Evolutionary conservation across 2,797 vertebrate genomes (phyloP).

Genomic region (Falco naumanni): DNA sequence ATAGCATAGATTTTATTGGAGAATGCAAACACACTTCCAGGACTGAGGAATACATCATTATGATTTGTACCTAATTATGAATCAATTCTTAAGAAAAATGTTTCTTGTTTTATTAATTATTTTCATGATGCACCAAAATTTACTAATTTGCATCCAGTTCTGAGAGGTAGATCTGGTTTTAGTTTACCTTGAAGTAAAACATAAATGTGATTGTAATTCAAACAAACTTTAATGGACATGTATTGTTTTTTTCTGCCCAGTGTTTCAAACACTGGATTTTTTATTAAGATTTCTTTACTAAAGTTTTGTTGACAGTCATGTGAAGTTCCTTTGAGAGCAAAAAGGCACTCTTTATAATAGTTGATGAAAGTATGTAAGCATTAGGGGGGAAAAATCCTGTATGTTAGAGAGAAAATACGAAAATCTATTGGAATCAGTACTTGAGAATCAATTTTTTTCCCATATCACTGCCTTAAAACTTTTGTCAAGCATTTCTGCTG

Average conservation of each 20-base stretch:
- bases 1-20: background rate
- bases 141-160: background rate
- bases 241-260: background rate
- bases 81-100: background rate
- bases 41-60: background rate
- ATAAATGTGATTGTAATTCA: background rate
- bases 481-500: background rate
- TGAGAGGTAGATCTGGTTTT: background rate
- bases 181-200: background rate
- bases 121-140: background rate
- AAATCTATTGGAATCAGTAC: background rate
- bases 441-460: background rate
- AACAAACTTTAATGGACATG: background rate
- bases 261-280: background rate
- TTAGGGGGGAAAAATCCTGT: rapidly evolving
- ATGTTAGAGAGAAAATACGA: background rate
- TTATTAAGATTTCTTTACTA: background rate
- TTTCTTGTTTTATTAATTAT: background rate
- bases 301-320: background rate
- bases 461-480: background rate
- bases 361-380: background rate
- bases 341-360: background rate
- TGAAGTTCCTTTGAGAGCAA: background rate
- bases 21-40: background rate
- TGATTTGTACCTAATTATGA: background rate